Conservation (phyloP, 2,113 vertebrate genomes). For the Corvus hawaiiensis region DNA sequence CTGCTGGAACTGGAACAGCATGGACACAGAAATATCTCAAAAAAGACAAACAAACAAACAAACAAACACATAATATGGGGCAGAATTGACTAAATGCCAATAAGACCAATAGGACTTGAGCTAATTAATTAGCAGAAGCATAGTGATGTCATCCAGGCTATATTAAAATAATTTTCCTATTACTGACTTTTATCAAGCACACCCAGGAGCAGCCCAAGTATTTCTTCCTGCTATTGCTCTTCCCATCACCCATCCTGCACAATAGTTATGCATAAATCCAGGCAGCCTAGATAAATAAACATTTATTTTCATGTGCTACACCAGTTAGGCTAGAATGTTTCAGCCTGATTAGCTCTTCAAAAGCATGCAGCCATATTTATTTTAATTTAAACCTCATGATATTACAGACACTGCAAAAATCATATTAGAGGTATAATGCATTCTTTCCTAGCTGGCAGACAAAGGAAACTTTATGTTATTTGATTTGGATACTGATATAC, state of each 20-base stretch:
- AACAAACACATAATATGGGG: background rate
- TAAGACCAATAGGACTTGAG: background rate
- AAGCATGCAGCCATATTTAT: constrained; percentile 32
- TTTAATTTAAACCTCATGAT: constrained; percentile 43
- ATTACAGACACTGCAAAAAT: constrained; percentile 32
- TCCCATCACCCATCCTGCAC: background rate
- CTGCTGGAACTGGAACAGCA: background rate
- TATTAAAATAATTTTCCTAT: background rate
- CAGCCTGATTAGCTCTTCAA: constrained; percentile 26
- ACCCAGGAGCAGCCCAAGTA: background rate
- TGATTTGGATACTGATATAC: constrained; percentile 54
- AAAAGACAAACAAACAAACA: background rate
- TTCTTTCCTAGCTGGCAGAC: constrained; percentile 12
- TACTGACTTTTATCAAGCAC: background rate
- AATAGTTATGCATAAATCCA: background rate
- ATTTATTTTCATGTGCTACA: constrained; percentile 1
- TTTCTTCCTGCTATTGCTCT: background rate
- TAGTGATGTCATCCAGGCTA: background rate
- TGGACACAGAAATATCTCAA: background rate
- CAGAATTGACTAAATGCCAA: background rate
- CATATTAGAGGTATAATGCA: constrained; percentile 13
- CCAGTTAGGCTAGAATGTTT: background rate
- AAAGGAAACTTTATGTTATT: constrained; percentile 46
- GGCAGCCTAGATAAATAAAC: background rate
- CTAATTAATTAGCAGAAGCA: background rate